Evolutionary conservation across 2,113 vertebrate species (phyloP), one percentile per base, ranked within the genome.

Genomic region (Amphiprion percula): DNA sequence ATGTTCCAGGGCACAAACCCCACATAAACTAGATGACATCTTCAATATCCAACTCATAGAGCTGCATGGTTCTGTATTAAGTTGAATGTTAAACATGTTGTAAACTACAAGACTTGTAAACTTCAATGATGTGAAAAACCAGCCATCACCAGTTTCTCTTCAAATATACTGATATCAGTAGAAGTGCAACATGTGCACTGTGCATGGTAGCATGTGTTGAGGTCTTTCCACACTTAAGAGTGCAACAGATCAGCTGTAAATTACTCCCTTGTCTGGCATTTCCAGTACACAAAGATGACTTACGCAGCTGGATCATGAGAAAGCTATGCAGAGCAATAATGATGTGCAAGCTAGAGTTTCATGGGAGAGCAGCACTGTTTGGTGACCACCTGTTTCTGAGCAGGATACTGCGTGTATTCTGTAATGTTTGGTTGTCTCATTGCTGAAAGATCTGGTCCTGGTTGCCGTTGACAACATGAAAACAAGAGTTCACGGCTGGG

Each of bases 341-440:
- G 56, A 65, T 53, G 62, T 37, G 41, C 9, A 28, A 12, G 59
- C 37, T 76, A 5, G 14, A 26, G 68, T 77, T 83, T 70, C 61
- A 67, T 49, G 67, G 39, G 30, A 63, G 56, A 61, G 30, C 72
- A 0, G 33, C 33, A 7, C 33, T 17, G 47, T 49, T 60, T 50
- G 58, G 63, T 12, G 50, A 19, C 68, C 86, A 88, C 44, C 83
- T 83, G 79, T 65, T 82, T 55, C 8, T 55, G 26, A 47, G 16
- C 59, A 24, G 19, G 50, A 64, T 28, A 12, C 37, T 21, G 54
- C 30, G 21, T 30, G 47, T 26, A 47, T 47, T 64, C 39, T 30
- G 53, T 49, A 16, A 68, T 28, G 41, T 50, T 54, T 39, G 1
- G 23, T 23, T 52, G 64, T 52, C 19, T 53, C 58, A 16, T 52